A percentile compares a stretch with the other conserved stretches of the same genome.
phyloP scores from a whole-genome alignment of 2,888 invertebrate species.

The Melipona bicolor region DNA sequence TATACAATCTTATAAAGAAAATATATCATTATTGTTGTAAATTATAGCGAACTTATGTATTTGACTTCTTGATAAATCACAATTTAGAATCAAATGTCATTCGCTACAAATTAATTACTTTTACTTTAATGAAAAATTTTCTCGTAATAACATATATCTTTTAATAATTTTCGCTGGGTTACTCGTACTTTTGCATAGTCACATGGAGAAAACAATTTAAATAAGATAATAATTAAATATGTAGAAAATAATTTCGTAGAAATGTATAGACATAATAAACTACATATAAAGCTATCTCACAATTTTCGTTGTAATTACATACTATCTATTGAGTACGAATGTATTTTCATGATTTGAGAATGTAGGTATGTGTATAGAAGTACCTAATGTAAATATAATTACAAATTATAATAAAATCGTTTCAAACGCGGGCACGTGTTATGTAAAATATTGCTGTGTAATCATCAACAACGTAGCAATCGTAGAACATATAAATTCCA shows the following conservation, averaged over 20 bases:
- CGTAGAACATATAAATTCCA: constrained; percentile 48
- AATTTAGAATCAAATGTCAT: constrained; percentile 9
- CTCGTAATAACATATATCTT: background rate
- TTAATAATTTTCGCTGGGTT: background rate
- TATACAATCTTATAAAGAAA: constrained; percentile 32
- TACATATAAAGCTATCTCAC: constrained; percentile 17
- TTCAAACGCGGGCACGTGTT: constrained; percentile 19
- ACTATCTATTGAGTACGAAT: constrained; percentile 6
- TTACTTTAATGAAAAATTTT: background rate
- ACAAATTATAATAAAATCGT: constrained; percentile 56
- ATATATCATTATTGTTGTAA: constrained; percentile 21
- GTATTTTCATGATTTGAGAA: constrained; percentile 46
- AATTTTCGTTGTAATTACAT: constrained; percentile 22
- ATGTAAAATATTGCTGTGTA: constrained; percentile 49
- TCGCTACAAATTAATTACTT: background rate
- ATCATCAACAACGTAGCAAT: constrained; percentile 48
- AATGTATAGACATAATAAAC: constrained; percentile 25
- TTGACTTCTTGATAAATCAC: constrained; percentile 19
- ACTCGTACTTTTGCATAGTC: background rate
- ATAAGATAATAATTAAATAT: constrained; percentile 17
- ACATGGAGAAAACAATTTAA: background rate
- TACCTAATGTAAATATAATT: constrained; percentile 58
- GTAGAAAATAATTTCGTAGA: constrained; percentile 13
- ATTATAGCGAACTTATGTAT: constrained; percentile 10
- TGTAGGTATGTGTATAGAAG: constrained; percentile 60